Evolutionary conservation across 2,888 invertebrate genomes (phyloP), one percentile per base, ranked within the genome.

Genomic region (Drosophila atroscutellata): DNA sequence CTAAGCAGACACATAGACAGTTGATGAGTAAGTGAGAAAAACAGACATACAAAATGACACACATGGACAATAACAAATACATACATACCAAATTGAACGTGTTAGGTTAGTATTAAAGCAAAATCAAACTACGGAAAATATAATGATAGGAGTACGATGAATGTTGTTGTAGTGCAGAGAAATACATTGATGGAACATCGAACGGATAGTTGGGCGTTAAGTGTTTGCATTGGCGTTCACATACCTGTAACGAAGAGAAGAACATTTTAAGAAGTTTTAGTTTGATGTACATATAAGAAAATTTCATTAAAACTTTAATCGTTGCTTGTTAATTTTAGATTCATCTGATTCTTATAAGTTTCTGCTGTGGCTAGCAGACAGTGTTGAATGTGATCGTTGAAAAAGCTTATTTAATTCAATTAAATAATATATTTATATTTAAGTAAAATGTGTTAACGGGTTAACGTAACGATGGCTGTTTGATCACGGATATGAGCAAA

Each of bases 171-270:
- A 47, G 81, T 83, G 83, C 80, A 72, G 30, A 61, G 61, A 72
- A 72, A 69, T 70, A 84, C 81, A 81, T 72, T 75, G 80, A 86
- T 81, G 81, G 45, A 77, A 79, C 86, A 80, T 76, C 78, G 68
- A 81, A 39, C 57, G 68, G 66, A 55, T 70, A 63, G 59, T 61
- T 65, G 56, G 50, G 32, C 32, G 34, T 20, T 49, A 18, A 49
- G 30, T 55, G 28, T 28, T 32, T n/a, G 60, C 24, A 15, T 8
- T 11, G 1, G 13, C 24, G 3, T 58, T 15, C 9, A 78, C 78
- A 78, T 77, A 77, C 77, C 77, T 77, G 70, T 7, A 77, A 77
- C 15, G 59, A 55, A 30, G 32, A 56, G 9, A 71, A 73, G n/a
- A 74, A 51, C 5, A 62, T 18, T 20, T 51, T 0, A 13, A 18